Evolutionary conservation across 2,888 invertebrate species (phyloP).

Genomic region (Listrodromus nycthemerus): DNA sequence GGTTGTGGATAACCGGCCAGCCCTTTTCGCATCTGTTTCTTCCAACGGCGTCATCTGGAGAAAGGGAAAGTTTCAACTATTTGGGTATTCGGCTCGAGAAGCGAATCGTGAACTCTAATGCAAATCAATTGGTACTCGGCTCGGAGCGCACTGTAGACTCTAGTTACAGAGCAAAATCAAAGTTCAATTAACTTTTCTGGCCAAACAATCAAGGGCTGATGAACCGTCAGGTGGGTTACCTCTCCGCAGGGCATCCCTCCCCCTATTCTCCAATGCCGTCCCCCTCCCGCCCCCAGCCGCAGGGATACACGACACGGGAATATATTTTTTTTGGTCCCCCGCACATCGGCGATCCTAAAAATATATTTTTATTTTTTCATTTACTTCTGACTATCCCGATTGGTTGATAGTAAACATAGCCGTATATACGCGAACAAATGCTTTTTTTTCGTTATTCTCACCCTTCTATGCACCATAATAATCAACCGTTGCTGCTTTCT

Average conservation of each 20-base stretch:
- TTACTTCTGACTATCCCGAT: constrained; percentile 47
- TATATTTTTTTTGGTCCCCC: constrained; percentile 65
- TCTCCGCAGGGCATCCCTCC: constrained; percentile 19
- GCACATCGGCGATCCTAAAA: constrained; percentile 61
- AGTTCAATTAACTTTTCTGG: constrained; percentile 80
- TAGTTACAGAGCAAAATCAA: constrained; percentile 78
- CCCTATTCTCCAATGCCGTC: constrained; percentile 1
- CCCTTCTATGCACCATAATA: not conserved
- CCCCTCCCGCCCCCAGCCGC: constrained; percentile 32
- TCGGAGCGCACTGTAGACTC: constrained; percentile 68
- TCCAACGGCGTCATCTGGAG: constrained; percentile 25
- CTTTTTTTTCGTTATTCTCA: not conserved
- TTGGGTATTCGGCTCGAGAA: constrained; percentile 48
- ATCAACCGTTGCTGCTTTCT: not conserved
- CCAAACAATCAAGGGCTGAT: constrained; percentile 79
- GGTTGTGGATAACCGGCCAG: constrained; percentile 4
- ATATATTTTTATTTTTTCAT: constrained; percentile 62
- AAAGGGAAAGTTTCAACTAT: constrained; percentile 43
- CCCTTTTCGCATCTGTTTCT: not conserved
- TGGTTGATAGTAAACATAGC: not conserved
- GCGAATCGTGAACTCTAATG: constrained; percentile 71
- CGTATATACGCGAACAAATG: not conserved
- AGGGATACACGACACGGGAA: constrained; percentile 40
- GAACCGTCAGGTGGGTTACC: constrained; percentile 74
- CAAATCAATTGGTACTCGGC: constrained; percentile 74